These are phyloP conservation scores for Microctonus aethiopoides DNA, from an alignment of 2,888 invertebrate genomes.

Conservation along the genomic window DNA sequence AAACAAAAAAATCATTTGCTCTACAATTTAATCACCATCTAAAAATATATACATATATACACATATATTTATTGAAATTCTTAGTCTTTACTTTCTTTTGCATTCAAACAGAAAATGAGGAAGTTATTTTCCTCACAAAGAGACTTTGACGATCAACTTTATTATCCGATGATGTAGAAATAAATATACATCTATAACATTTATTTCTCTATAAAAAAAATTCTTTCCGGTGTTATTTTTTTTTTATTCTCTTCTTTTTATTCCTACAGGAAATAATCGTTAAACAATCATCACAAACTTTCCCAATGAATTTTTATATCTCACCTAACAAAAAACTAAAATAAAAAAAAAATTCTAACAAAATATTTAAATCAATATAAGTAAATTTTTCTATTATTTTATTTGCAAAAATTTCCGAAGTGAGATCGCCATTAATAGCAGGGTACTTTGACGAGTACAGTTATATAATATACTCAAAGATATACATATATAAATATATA, in stretches of 20 bases:
- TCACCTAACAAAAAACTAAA: no score
- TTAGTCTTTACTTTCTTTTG: constrained; percentile 27
- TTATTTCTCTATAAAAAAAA: background rate
- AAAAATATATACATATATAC: background rate
- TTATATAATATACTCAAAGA: background rate
- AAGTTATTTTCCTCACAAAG: constrained; percentile 27
- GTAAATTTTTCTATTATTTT: background rate
- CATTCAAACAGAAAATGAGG: constrained; percentile 30
- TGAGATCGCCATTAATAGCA: background rate
- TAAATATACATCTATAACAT: background rate
- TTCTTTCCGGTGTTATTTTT: background rate
- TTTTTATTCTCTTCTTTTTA: no score
- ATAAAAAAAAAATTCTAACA: background rate
- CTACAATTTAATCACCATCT: no score
- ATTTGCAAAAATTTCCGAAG: background rate
- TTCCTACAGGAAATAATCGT: background rate
- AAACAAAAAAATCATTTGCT: no score
- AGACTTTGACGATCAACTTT: background rate
- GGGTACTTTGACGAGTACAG: background rate
- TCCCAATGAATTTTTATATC: constrained; percentile 6
- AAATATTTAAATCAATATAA: background rate
- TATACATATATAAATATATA: no score
- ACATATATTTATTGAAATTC: background rate
- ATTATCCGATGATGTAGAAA: constrained; percentile 18
- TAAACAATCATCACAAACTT: constrained; percentile 1